Conservation (phyloP, 2,113 vertebrate genomes). For the Melanerpes formicivorus region DNA sequence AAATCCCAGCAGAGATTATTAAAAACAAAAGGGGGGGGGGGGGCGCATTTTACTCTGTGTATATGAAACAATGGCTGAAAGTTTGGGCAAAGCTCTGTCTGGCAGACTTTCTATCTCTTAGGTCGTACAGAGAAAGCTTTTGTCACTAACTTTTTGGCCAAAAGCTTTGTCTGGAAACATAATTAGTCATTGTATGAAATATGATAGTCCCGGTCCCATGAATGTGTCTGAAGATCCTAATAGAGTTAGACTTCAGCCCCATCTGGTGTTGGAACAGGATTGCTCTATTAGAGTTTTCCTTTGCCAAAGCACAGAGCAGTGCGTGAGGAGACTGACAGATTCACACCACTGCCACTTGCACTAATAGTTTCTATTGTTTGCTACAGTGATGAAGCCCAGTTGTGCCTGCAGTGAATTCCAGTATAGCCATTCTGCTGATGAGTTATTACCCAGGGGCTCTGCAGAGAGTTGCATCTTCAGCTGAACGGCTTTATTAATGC, state of each 20-base stretch:
- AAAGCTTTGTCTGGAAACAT: slow-evolving; percentile 69
- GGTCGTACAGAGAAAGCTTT: slow-evolving; percentile 48
- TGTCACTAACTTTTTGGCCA: slow-evolving; percentile 39
- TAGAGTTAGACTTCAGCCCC: slow-evolving; percentile 75
- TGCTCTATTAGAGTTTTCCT: neutral
- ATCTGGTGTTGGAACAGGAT: slow-evolving; percentile 70
- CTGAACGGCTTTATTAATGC: neutral
- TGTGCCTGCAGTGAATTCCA: neutral
- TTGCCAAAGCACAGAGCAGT: slow-evolving; percentile 4
- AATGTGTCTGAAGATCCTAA: slow-evolving; percentile 1
- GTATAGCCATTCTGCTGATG: neutral
- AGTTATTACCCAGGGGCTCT: neutral
- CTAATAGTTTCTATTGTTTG: neutral
- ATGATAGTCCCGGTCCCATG: neutral
- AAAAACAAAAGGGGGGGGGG: neutral
- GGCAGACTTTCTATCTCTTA: neutral
- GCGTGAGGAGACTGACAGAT: slow-evolving; percentile 22
- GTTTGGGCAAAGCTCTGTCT: neutral
- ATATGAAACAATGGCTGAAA: slow-evolving; percentile 3
- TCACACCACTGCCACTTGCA: neutral
- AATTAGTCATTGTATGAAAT: slow-evolving; percentile 57
- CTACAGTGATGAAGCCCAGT: neutral
- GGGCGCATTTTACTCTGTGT: neutral
- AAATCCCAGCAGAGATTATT: neutral
- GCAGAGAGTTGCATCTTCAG: neutral